Percentiles rank a stretch among this genome's conserved stretches.
Conservation (phyloP, 2,888 invertebrate species). For the Drosophila testacea region DNA sequence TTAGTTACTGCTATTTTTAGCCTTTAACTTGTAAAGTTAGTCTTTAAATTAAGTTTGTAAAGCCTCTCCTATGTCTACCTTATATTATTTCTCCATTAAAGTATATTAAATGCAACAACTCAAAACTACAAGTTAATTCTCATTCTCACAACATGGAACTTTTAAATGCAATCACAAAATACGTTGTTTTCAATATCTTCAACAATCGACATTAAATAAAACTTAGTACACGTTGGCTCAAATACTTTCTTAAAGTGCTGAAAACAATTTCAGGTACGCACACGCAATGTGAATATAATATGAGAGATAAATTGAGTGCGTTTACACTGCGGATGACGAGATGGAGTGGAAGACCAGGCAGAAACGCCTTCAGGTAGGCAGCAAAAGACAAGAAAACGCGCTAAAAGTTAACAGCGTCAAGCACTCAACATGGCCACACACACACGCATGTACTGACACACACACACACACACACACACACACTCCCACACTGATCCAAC, state of each 20-base stretch:
- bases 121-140: not conserved
- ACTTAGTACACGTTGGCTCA: conserved; percentile 19
- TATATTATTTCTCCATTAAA: not conserved
- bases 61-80: not conserved
- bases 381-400: conserved; percentile 53
- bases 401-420: conserved; percentile 61
- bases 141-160: not conserved
- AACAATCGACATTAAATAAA: conserved; percentile 45
- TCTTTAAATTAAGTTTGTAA: not conserved
- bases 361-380: conserved; percentile 62
- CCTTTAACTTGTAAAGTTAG: not conserved
- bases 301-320: conserved; percentile 66
- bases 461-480: conserved; percentile 14
- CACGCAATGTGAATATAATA: conserved; percentile 73
- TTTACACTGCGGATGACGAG: conserved; percentile 38
- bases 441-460: conserved; percentile 18
- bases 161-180: conserved; percentile 4
- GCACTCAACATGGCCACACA: conserved; percentile 48
- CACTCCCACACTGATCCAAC: no score
- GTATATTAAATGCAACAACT: not conserved
- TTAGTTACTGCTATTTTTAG: not conserved
- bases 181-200: conserved; percentile 23
- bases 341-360: not conserved
- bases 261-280: conserved; percentile 58
- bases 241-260: conserved; percentile 49